Percentiles rank a stretch among this genome's conserved stretches.
These are phyloP conservation scores for Trachelus troglodyta DNA, from an alignment of 2,888 invertebrate species.

Conservation along the genomic window DNA sequence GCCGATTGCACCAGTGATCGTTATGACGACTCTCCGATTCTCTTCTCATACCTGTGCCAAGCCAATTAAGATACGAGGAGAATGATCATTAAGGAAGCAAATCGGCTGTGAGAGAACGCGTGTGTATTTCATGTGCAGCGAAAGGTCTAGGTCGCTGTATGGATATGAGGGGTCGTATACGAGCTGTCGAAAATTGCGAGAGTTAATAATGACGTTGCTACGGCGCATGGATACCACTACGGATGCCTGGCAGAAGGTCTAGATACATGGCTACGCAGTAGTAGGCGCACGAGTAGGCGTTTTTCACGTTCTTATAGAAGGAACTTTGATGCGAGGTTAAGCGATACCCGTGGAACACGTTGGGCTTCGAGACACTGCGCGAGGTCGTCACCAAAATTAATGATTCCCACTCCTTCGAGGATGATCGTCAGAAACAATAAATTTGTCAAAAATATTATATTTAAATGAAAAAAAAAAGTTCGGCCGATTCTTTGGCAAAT, in stretches of 20 bases:
- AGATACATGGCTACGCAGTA: not conserved
- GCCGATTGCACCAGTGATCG: not conserved
- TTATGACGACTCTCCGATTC: not conserved
- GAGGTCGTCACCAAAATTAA: not conserved
- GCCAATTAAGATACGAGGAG: not conserved
- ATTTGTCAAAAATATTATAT: not conserved
- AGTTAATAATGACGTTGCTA: not conserved
- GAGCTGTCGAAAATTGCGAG: not conserved
- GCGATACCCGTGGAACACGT: not conserved
- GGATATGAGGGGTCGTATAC: not conserved
- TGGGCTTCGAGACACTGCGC: not conserved
- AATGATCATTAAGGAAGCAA: slow-evolving; percentile 33
- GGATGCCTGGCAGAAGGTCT: not conserved
- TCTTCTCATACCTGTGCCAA: not conserved
- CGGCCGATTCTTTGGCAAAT: not conserved
- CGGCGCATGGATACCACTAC: too few species aligned
- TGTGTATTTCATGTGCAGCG: slow-evolving; percentile 28
- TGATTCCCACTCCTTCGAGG: not conserved
- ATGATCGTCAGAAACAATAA: not conserved
- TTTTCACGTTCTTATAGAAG: not conserved
- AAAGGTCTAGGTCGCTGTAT: slow-evolving; percentile 58
- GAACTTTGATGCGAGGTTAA: slow-evolving; percentile 1
- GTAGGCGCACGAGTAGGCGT: not conserved
- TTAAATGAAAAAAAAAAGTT: not conserved
- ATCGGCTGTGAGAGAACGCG: slow-evolving; percentile 29